phyloP scores from a whole-genome alignment of 2,113 vertebrate genomes.

The Athene noctua region DNA sequence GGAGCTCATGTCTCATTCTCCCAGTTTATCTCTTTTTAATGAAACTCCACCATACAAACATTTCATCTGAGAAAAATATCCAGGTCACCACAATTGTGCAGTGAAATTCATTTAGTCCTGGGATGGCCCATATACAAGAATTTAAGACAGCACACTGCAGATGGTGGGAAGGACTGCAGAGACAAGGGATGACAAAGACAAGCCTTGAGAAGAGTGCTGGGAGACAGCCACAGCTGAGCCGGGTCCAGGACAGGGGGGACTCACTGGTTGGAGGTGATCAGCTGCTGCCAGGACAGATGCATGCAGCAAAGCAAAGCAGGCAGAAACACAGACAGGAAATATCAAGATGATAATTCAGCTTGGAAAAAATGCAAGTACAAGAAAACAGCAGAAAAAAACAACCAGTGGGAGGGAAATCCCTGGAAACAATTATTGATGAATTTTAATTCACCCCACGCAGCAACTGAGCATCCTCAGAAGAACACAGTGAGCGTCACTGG shows the following conservation, averaged over 20 bases:
- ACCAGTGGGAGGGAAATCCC: not conserved
- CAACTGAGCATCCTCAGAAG: not conserved
- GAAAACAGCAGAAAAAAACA: not conserved
- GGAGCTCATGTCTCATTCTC: not conserved
- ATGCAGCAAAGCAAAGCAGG: not conserved
- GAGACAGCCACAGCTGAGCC: not conserved
- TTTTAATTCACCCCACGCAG: not conserved
- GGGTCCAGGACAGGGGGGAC: not conserved
- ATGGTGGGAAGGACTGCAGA: not conserved
- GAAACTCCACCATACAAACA: not conserved
- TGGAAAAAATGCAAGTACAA: conserved; percentile 6
- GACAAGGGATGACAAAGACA: not conserved
- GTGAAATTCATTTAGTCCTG: not conserved
- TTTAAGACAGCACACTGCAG: not conserved
- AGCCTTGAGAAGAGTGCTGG: not conserved
- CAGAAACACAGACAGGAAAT: conserved; percentile 16
- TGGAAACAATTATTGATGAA: not conserved
- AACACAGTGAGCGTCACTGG: not conserved
- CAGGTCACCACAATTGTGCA: not conserved
- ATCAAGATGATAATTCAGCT: not conserved
- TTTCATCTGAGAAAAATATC: not conserved
- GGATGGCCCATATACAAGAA: not conserved
- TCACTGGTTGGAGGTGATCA: not conserved
- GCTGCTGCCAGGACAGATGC: not conserved
- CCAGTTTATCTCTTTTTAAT: not conserved